Conservation (phyloP, 2,113 vertebrate species). For the Hystrix brachyura region DNA sequence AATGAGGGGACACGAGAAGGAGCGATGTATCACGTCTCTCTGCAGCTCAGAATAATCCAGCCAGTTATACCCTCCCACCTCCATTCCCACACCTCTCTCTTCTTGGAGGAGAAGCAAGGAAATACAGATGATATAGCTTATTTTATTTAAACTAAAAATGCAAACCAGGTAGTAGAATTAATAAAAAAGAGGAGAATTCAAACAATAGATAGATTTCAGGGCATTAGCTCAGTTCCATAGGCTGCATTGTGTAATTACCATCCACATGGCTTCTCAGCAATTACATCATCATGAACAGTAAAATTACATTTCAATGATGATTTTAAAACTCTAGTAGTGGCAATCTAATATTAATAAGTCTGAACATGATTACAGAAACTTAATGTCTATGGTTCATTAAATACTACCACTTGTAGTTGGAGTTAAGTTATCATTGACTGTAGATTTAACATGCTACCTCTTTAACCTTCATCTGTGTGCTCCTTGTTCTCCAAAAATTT, state of each 20-base stretch:
- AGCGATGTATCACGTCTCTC: not conserved
- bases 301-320: slow-evolving; percentile 64
- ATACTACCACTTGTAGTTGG: slow-evolving; percentile 12
- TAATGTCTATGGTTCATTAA: slow-evolving; percentile 64
- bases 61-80: not conserved
- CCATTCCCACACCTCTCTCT: not conserved
- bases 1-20: not conserved
- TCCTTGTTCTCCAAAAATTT: slow-evolving; percentile 47
- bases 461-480: slow-evolving; percentile 44
- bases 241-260: slow-evolving; percentile 59
- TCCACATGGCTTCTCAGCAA: slow-evolving; percentile 56
- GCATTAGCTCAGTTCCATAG: slow-evolving; percentile 55
- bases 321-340: slow-evolving; percentile 49
- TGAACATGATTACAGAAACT: slow-evolving; percentile 44
- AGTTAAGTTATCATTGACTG: slow-evolving; percentile 68
- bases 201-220: slow-evolving; percentile 59
- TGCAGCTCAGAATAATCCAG: not conserved
- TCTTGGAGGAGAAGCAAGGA: not conserved
- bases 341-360: slow-evolving; percentile 61
- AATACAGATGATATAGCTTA: not conserved
- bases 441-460: slow-evolving; percentile 22
- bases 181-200: slow-evolving; percentile 60
- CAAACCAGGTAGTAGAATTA: slow-evolving; percentile 45
- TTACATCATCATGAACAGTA: slow-evolving; percentile 66
- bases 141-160: slow-evolving; percentile 62